Conservation (phyloP, 2,888 invertebrate species). For the Allophyes oxyacanthae region DNA sequence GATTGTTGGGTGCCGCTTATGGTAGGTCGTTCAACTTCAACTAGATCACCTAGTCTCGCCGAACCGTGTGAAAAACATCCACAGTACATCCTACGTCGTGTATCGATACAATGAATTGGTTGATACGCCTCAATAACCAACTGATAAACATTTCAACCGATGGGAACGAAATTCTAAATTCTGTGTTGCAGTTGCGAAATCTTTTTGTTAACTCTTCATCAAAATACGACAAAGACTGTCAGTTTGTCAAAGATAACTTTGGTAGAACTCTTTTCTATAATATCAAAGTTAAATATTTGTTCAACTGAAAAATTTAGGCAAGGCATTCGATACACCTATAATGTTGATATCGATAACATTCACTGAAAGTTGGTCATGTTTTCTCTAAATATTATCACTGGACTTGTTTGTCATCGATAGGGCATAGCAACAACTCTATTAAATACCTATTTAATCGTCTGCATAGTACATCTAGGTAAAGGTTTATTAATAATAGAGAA, state of each 20-base stretch:
- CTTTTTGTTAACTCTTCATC: slow-evolving; percentile 60
- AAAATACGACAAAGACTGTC: slow-evolving; percentile 58
- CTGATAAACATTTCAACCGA: slow-evolving; percentile 69
- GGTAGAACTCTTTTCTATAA: slow-evolving; percentile 40
- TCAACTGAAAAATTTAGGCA: slow-evolving; percentile 57
- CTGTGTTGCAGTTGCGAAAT: slow-evolving; percentile 67
- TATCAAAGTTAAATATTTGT: slow-evolving; percentile 65
- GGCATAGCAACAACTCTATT: slow-evolving; percentile 16
- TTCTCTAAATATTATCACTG: slow-evolving; percentile 55
- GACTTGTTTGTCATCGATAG: slow-evolving; percentile 54
- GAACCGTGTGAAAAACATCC: slow-evolving; percentile 73
- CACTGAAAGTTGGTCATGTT: slow-evolving; percentile 48
- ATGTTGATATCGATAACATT: slow-evolving; percentile 56
- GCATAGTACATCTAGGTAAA: slow-evolving; percentile 5
- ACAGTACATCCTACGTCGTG: slow-evolving; percentile 31
- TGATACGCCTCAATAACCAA: slow-evolving; percentile 71
- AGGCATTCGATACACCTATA: slow-evolving; percentile 49
- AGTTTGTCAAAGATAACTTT: slow-evolving; percentile 58
- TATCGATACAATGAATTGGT: slow-evolving; percentile 65
- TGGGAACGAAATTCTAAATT: slow-evolving; percentile 68
- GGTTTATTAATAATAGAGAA: no score
- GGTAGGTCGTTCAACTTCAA: slow-evolving; percentile 80
- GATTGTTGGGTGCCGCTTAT: slow-evolving; percentile 63
- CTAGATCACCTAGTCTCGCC: slow-evolving; percentile 65
- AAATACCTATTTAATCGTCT: slow-evolving; percentile 13